Percentiles rank a stretch among this genome's conserved stretches.
These are phyloP conservation scores for Scolanthus callimorphus DNA, from an alignment of 92 coral and sea anemone genomes.

Conservation along the genomic window DNA sequence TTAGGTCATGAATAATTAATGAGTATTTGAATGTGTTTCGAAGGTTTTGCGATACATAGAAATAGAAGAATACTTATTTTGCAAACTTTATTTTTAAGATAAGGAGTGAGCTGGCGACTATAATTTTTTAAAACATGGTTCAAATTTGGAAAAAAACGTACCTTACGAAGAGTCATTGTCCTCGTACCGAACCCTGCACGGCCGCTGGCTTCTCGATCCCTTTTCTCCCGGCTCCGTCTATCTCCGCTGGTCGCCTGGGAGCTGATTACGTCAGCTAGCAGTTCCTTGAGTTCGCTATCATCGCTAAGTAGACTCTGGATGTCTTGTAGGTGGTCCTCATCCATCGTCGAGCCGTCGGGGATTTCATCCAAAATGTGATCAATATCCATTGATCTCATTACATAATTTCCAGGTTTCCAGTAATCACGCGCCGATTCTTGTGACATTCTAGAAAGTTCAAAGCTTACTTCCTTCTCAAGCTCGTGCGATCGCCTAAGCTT, in stretches of 20 bases:
- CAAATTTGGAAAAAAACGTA: no score
- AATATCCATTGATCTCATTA: slow-evolving; percentile 47
- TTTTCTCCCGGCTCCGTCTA: neutral
- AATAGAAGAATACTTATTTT: no score
- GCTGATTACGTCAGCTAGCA: slow-evolving; percentile 48
- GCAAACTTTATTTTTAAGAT: no score
- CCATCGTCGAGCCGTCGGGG: slow-evolving; percentile 49
- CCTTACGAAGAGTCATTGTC: neutral
- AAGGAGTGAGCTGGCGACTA: no score
- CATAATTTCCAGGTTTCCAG: neutral
- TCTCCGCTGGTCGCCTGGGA: neutral
- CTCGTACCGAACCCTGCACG: neutral
- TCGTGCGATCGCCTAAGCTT: slow-evolving; percentile 44
- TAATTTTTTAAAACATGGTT: no score
- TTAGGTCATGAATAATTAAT: no score
- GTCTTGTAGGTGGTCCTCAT: slow-evolving; percentile 35
- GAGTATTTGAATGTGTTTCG: no score
- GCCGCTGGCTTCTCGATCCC: no score
- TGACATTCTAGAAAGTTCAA: neutral
- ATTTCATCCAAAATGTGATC: slow-evolving; percentile 54
- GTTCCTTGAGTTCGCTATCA: slow-evolving; percentile 57
- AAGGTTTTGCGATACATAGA: no score
- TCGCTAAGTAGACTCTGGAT: slow-evolving; percentile 56
- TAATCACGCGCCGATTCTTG: neutral
- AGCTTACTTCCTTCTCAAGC: slow-evolving; percentile 7